Base-by-base conservation (phyloP, 2,888 invertebrate genomes). In the Yponomeuta cagnagella region DNA sequence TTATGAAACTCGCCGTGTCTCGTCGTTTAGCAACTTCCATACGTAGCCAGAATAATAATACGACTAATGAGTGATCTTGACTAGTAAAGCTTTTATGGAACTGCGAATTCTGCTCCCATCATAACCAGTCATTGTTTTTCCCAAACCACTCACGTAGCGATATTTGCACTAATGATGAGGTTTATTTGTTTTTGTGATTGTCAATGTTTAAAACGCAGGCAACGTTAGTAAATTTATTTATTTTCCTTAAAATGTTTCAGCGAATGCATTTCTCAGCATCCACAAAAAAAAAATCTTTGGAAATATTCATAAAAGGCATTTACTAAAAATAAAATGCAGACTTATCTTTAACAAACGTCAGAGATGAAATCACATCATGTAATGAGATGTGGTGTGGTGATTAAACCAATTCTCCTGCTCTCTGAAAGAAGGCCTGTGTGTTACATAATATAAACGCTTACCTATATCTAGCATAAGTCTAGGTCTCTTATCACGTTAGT, bases 1-100 rank as follows among this genome's bases (percentile, higher is more conserved):
- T 83, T 81, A 82, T 77, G 82, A 82, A 86, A 86, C 77, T n/a
- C 30, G 71, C 75, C 84, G 82, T 81, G 83, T 71, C 72, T 64
- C 71, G 37, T 68, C 76, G 73, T 78, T 88, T 87, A 87, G 73
- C 86, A 76, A 75, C 73, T 75, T 75, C 76, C 75, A 75, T 77
- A 78, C 79, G 73, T 73, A 74, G 75, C 76, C 68, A 15, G 77
- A 80, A 84, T 84, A 77, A 83, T 82, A 43, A 52, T 15, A 52
- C 52, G 52, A 52, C 76, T 81, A 80, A 83, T 82, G 78, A 83
- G 75, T 72, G 74, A 75, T 71, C 74, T 48, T 48, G 64, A 64
- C n/a, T 15, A 30, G 63, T 64, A 2, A n/a, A n/a, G n/a, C 43
- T 68, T 23, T 37, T 48, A 68, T 48, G 48, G 68, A 23, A 6